Percentiles rank a stretch among this genome's conserved stretches.
phyloP scores from a whole-genome alignment of 2,888 invertebrate species.

The Drosophila niveifrons region DNA sequence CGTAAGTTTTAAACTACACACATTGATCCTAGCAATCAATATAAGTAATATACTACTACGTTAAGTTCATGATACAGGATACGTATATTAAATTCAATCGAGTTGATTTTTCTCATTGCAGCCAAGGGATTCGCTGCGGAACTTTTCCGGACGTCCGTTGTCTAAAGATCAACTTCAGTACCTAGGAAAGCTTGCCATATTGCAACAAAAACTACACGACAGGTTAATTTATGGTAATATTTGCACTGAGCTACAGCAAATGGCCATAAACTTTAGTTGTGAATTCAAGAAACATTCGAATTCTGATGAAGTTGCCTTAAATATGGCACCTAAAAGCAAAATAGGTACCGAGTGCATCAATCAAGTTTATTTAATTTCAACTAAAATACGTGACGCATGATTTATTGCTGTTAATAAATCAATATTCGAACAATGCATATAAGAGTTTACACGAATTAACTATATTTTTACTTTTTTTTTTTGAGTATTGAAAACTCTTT shows the following conservation, averaged over 20 bases:
- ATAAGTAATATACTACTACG: too few species aligned
- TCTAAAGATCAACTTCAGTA: conserved; percentile 42
- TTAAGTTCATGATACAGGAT: too few species aligned
- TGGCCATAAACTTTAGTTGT: conserved; percentile 48
- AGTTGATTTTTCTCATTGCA: conserved; percentile 8
- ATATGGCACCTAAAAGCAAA: conserved; percentile 58
- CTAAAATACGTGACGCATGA: neutral
- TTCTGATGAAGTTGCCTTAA: conserved; percentile 33
- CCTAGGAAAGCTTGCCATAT: conserved; percentile 48
- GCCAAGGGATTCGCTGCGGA: conserved; percentile 33
- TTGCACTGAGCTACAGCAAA: conserved; percentile 38
- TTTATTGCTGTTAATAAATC: neutral
- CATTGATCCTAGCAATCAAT: too few species aligned
- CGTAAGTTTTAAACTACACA: conserved; percentile 16
- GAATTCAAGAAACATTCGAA: conserved; percentile 17
- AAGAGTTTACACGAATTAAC: neutral
- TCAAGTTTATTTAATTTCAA: conserved; percentile 24
- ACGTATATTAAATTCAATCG: too few species aligned
- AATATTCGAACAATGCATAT: neutral
- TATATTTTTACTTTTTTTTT: neutral
- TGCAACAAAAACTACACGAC: conserved; percentile 52
- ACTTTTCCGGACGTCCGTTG: conserved; percentile 50
- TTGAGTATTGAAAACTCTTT: neutral
- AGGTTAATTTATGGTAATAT: conserved; percentile 44
- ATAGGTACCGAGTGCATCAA: conserved; percentile 50